A percentile compares a stretch with the other conserved stretches of the same genome.
Conservation (phyloP, 1,140 invertebrate species). For the Orchesella cincta region DNA sequence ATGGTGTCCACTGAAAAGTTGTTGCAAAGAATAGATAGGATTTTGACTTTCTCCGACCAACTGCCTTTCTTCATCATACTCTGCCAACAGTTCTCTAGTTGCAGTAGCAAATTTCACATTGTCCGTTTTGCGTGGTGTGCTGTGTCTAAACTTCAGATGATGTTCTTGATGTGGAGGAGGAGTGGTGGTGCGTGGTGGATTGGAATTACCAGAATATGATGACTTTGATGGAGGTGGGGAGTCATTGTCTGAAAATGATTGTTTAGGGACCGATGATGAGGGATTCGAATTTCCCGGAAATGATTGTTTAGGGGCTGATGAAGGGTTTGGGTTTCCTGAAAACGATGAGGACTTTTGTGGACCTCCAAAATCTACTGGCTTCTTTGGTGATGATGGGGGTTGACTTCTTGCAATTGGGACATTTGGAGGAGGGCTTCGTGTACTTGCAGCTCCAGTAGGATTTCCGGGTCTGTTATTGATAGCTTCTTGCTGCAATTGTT, state of each 20-base stretch:
- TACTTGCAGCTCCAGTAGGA: conserved; percentile 3
- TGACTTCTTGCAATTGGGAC: too few relatives aligned
- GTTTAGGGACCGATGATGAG: not conserved
- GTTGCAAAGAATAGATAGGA: conserved; percentile 28
- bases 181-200: not conserved
- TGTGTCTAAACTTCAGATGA: conserved; percentile 44
- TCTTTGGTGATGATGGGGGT: too few relatives aligned
- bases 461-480: conserved; percentile 9
- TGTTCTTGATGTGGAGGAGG: not conserved
- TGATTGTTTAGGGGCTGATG: not conserved
- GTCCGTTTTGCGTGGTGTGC: conserved; percentile 46
- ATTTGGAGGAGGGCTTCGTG: not conserved
- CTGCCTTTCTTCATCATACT: conserved; percentile 43
- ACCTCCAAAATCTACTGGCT: too few relatives aligned
- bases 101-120: conserved; percentile 45
- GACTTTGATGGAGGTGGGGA: not conserved
- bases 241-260: not conserved
- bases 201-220: not conserved
- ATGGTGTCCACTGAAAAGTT: not conserved
- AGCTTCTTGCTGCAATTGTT: conserved; percentile 5
- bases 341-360: not conserved
- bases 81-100: conserved; percentile 9
- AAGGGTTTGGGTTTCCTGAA: not conserved
- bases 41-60: conserved; percentile 42
- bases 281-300: not conserved